Conservation (phyloP, 2,797 vertebrate species). For the Macrochelys suwanniensis region DNA sequence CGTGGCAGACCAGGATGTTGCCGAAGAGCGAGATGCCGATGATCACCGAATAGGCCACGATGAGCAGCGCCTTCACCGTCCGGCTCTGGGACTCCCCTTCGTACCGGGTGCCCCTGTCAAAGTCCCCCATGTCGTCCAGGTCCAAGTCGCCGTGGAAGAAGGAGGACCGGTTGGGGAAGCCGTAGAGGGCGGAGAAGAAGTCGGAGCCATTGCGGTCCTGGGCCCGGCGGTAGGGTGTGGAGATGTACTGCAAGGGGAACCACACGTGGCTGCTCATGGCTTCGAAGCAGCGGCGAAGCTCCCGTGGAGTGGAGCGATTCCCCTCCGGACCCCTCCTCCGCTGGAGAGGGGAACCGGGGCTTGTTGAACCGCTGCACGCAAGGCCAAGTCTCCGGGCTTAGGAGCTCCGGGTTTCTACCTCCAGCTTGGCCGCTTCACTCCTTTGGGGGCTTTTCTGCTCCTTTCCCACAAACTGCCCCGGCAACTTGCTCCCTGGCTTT, state of each 20-base stretch:
- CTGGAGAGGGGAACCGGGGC: background rate
- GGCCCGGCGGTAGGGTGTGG: slow-evolving; percentile 52
- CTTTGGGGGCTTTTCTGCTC: background rate
- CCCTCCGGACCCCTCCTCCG: background rate
- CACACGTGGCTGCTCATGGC: slow-evolving; percentile 65
- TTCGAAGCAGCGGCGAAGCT: background rate
- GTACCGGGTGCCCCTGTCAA: slow-evolving; percentile 12
- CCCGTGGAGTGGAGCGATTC: background rate
- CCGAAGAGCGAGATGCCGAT: slow-evolving; percentile 84
- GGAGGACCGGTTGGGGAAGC: slow-evolving; percentile 73
- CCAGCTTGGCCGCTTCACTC: background rate
- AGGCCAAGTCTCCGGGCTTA: background rate
- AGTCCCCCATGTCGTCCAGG: slow-evolving; percentile 73
- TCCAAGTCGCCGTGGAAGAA: slow-evolving; percentile 76
- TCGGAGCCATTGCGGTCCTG: slow-evolving; percentile 40
- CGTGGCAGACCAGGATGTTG: slow-evolving; percentile 84
- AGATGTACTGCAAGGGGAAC: slow-evolving; percentile 70
- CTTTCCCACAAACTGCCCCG: background rate
- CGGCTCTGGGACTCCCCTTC: slow-evolving; percentile 78
- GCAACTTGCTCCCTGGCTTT: background rate
- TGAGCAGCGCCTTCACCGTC: slow-evolving; percentile 75
- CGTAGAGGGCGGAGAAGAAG: slow-evolving; percentile 54
- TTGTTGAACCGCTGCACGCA: background rate
- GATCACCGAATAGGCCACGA: slow-evolving; percentile 82
- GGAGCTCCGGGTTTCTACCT: slow-evolving; percentile 10